phyloP scores from a whole-genome alignment of 2,797 vertebrate species.

The Amblyraja radiata region DNA sequence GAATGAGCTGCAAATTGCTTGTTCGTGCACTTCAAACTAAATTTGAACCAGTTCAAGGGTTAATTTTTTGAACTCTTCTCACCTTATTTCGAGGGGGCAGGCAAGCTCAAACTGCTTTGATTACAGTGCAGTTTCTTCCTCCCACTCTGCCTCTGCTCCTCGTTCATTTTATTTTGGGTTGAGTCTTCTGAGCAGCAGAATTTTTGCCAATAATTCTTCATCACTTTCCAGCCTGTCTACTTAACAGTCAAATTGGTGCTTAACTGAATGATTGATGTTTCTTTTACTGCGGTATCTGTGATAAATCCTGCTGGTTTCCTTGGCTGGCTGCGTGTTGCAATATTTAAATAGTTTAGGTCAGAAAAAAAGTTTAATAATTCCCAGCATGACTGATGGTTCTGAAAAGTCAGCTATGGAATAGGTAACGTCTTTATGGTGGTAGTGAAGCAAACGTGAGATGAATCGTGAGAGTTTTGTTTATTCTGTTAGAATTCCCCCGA shows the following conservation, averaged over 20 bases:
- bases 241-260: conserved; percentile 16
- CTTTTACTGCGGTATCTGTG: background rate
- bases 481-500: background rate
- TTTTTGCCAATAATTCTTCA: background rate
- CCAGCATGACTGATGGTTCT: conserved; percentile 1
- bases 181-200: background rate
- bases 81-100: background rate
- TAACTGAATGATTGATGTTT: conserved; percentile 5
- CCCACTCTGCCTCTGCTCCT: background rate
- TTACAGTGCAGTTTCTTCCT: background rate
- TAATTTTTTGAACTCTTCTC: background rate
- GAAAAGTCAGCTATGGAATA: background rate
- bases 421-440: background rate
- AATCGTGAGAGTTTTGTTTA: background rate
- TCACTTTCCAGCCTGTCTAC: background rate
- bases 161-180: background rate
- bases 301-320: conserved; percentile 8
- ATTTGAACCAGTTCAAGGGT: background rate
- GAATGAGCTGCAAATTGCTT: background rate
- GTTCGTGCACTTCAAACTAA: background rate
- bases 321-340: background rate
- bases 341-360: conserved; percentile 15
- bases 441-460: background rate
- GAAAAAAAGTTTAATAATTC: conserved; percentile 23
- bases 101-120: background rate